Percentiles rank a stretch among this genome's conserved stretches.
phyloP scores from a whole-genome alignment of 1,140 invertebrate genomes.

The Pomacea maculata region DNA sequence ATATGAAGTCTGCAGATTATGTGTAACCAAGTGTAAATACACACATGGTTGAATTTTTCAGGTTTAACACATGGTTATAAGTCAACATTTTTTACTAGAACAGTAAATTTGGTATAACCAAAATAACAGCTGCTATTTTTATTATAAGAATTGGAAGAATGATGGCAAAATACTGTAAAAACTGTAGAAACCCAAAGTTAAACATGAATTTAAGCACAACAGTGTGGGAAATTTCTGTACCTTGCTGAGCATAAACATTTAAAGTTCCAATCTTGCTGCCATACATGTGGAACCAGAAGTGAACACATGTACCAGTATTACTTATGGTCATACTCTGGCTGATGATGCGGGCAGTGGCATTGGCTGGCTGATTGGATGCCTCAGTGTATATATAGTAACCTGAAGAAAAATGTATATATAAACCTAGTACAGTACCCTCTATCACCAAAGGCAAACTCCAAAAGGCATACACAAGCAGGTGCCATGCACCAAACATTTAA shows the following conservation, averaged over 20 bases:
- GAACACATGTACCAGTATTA: conserved; percentile 62
- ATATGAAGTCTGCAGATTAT: too few relatives aligned
- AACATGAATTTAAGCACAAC: too few relatives aligned
- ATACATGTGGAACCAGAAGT: conserved; percentile 77
- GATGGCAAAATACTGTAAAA: too few relatives aligned
- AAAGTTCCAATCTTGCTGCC: conserved; percentile 65
- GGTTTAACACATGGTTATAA: too few relatives aligned
- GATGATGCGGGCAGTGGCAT: conserved; percentile 76
- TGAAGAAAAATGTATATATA: background rate
- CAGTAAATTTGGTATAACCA: too few relatives aligned
- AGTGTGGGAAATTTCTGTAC: background rate
- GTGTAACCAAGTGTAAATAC: too few relatives aligned
- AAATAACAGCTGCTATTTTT: too few relatives aligned
- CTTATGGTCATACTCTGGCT: conserved; percentile 59
- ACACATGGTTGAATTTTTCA: too few relatives aligned
- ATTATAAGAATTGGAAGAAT: too few relatives aligned
- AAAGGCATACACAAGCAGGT: background rate
- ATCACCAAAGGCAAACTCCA: background rate
- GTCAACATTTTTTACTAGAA: too few relatives aligned
- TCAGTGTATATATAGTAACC: conserved; percentile 84
- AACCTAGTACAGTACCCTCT: background rate
- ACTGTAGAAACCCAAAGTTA: too few relatives aligned
- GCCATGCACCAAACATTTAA: too few relatives aligned
- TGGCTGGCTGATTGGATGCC: conserved; percentile 65
- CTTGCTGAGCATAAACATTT: conserved; percentile 43